Evolutionary conservation across 2,113 vertebrate genomes (phyloP).

Genomic region (Anser cygnoides): DNA sequence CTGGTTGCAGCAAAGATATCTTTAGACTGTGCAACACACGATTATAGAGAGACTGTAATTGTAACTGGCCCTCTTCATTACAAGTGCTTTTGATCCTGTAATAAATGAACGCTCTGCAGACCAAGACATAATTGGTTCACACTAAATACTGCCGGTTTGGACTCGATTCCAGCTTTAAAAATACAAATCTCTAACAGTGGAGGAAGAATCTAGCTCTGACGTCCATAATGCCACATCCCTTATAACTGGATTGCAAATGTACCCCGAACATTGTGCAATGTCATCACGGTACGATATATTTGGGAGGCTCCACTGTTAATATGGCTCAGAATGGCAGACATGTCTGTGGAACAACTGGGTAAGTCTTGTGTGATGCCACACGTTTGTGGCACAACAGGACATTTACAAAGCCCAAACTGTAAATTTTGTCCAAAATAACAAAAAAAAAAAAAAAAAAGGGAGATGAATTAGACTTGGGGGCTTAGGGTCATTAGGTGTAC

Average conservation of each 20-base stretch:
- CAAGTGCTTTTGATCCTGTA: background rate
- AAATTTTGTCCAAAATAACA: background rate
- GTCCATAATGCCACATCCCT: background rate
- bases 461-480: background rate
- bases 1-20: background rate
- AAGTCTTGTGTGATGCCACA: background rate
- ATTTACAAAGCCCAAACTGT: background rate
- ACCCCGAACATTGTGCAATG: background rate
- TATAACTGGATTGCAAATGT: background rate
- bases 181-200: background rate
- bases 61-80: background rate
- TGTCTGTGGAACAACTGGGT: background rate
- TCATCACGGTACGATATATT: accelerated
- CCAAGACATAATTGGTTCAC: background rate
- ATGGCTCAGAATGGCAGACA: background rate
- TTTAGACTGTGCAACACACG: background rate
- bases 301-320: background rate
- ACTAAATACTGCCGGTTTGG: background rate
- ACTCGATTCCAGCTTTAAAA: background rate
- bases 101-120: background rate
- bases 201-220: background rate
- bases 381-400: background rate
- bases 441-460: background rate
- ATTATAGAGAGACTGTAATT: background rate
- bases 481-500: background rate